Evolutionary conservation across 2,113 vertebrate genomes (phyloP).

Genomic region (Cyanoderma ruficeps): DNA sequence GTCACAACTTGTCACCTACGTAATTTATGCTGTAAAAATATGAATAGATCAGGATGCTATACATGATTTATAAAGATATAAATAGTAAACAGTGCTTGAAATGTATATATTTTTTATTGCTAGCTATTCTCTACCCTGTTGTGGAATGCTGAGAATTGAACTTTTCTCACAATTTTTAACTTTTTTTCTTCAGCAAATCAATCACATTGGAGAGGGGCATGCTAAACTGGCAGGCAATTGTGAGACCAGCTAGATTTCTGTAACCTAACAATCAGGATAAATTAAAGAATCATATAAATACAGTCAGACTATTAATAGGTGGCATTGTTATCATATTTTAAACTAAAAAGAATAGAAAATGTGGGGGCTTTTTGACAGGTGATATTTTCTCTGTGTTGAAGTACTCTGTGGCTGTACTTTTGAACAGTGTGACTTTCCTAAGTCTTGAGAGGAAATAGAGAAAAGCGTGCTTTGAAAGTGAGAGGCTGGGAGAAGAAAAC

Average conservation of each 20-base stretch:
- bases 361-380: background rate
- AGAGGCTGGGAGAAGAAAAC: background rate
- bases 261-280: background rate
- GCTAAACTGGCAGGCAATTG: background rate
- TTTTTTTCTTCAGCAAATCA: background rate
- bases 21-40: constrained; percentile 67
- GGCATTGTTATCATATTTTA: background rate
- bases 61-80: constrained; percentile 65
- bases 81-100: constrained; percentile 57
- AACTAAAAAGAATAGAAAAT: background rate
- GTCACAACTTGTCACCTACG: constrained; percentile 48
- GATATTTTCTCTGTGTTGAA: background rate
- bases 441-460: background rate
- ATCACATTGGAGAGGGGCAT: background rate
- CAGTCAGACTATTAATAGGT: background rate
- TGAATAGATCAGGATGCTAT: constrained; percentile 29
- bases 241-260: background rate
- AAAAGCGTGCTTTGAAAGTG: rapidly evolving
- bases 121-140: background rate
- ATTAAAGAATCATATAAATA: background rate
- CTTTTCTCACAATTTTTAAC: constrained; percentile 5
- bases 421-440: background rate
- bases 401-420: background rate
- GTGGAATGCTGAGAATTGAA: background rate
- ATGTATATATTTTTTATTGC: constrained; percentile 20